phyloP scores from a whole-genome alignment of 2,113 vertebrate species.

The Coptodon bakossiorum region DNA sequence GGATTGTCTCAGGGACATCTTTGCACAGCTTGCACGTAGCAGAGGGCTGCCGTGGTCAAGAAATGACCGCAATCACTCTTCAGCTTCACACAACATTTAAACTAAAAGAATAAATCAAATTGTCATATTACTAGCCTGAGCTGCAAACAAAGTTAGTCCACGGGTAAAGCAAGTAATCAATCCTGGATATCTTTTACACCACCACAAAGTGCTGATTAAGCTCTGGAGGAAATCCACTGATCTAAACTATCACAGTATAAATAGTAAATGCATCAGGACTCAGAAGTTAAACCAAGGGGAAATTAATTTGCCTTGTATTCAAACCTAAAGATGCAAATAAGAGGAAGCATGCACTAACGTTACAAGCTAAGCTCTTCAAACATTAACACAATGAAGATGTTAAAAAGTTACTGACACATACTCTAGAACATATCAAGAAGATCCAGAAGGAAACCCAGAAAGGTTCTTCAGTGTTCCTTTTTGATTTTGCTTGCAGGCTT shows the following conservation, averaged over 20 bases:
- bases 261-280: neutral
- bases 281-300: conserved; percentile 27
- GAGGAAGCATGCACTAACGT: neutral
- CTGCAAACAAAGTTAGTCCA: neutral
- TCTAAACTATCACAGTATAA: neutral
- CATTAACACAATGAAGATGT: neutral
- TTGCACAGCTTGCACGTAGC: neutral
- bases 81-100: neutral
- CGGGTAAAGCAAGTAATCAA: neutral
- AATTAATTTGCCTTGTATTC: conserved; percentile 45
- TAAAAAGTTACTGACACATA: neutral
- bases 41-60: neutral
- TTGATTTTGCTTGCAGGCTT: neutral
- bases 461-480: neutral
- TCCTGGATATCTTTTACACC: neutral
- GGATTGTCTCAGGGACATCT: neutral
- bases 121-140: neutral
- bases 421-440: neutral
- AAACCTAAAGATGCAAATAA: conserved; percentile 2
- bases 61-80: neutral
- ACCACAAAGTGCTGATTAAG: neutral
- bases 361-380: neutral
- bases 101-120: neutral
- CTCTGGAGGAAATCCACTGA: neutral
- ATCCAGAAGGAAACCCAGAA: neutral